phyloP scores from a whole-genome alignment of 2,888 invertebrate species.

The Lamellibrachia satsuma region DNA sequence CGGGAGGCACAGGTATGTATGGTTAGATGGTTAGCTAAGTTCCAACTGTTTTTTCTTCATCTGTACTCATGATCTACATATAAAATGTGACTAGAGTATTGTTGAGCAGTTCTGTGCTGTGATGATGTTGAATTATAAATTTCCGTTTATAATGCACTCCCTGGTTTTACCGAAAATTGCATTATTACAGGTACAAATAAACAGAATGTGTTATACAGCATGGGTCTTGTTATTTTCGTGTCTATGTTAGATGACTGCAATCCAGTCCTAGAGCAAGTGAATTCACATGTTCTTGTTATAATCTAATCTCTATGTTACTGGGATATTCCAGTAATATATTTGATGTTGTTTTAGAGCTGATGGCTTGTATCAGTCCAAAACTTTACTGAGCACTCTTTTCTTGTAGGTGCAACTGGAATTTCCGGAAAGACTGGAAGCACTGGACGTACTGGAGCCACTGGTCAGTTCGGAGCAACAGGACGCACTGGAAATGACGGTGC shows the following conservation, averaged over 20 bases:
- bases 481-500: conserved; percentile 3
- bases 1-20: conserved; percentile 6
- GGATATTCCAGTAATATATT: neutral
- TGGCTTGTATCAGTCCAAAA: neutral
- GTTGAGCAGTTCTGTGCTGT: too few species aligned
- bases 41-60: too few species aligned
- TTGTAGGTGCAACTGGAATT: conserved; percentile 31
- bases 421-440: conserved; percentile 30
- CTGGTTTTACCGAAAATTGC: too few species aligned
- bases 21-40: neutral
- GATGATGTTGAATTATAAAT: too few species aligned
- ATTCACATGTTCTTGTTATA: neutral
- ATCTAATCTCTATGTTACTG: neutral
- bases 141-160: too few species aligned
- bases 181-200: too few species aligned
- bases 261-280: too few species aligned
- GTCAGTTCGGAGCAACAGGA: neutral
- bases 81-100: too few species aligned
- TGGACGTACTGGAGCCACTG: conserved; percentile 30
- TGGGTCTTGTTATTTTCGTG: neutral
- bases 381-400: neutral
- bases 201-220: too few species aligned
- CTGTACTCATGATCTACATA: too few species aligned
- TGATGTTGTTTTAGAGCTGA: neutral
- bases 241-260: too few species aligned